Conservation (phyloP, 2,888 invertebrate genomes). For the Choreutis nemorana region DNA sequence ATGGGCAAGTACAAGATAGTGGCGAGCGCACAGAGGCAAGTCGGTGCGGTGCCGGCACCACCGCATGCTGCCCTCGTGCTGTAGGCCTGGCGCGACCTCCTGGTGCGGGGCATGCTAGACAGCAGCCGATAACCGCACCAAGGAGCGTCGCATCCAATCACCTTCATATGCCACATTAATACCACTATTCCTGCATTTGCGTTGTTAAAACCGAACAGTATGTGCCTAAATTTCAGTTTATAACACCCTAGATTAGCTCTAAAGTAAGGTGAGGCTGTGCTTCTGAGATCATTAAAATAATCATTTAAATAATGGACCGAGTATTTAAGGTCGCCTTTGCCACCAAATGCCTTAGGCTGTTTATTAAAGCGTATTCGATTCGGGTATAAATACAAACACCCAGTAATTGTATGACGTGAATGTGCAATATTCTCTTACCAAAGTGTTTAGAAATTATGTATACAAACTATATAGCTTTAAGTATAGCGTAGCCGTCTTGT, state of each 20-base stretch:
- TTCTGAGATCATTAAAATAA: too few species aligned
- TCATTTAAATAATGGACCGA: too few species aligned
- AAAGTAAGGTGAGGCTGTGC: too few species aligned
- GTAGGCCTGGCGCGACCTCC: constrained; percentile 66
- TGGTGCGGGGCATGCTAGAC: constrained; percentile 50
- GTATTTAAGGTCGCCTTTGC: constrained; percentile 44
- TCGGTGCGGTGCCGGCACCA: constrained; percentile 18
- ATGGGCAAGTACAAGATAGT: constrained; percentile 62
- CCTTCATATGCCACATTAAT: too few species aligned
- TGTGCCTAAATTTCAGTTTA: too few species aligned
- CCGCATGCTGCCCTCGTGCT: constrained; percentile 33
- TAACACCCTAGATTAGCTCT: too few species aligned
- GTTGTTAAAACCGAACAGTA: too few species aligned
- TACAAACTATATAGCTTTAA: constrained; percentile 64
- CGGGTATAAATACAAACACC: constrained; percentile 24
- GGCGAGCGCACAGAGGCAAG: constrained; percentile 22
- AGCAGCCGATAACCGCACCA: constrained; percentile 40
- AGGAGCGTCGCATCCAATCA: constrained; percentile 47
- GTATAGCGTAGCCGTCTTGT: constrained; percentile 61
- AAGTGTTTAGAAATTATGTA: constrained; percentile 60
- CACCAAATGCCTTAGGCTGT: constrained; percentile 41
- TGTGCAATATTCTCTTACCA: constrained; percentile 63
- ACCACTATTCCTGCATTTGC: too few species aligned
- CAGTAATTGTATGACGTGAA: constrained; percentile 35
- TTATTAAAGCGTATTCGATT: too few species aligned